phyloP scores from a whole-genome alignment of 2,797 vertebrate species.

The Kryptopterus vitreolus region DNA sequence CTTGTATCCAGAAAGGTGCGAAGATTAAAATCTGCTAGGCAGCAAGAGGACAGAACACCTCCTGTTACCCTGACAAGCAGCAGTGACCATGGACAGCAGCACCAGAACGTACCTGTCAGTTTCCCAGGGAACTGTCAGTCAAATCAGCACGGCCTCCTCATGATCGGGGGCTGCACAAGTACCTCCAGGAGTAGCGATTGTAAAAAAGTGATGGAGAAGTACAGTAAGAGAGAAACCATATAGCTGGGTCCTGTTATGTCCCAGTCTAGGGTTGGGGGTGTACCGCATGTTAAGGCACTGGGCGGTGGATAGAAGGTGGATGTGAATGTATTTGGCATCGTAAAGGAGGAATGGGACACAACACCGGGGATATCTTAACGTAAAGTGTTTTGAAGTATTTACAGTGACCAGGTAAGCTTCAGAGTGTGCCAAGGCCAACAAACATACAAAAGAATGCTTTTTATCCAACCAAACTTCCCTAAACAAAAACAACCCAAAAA shows the following conservation, averaged over 20 bases:
- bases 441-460: too few relatives aligned
- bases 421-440: too few relatives aligned
- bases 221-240: background rate
- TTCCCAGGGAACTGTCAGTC: constrained; percentile 41
- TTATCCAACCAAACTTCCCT: too few relatives aligned
- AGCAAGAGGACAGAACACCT: constrained; percentile 48
- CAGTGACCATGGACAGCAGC: constrained; percentile 30
- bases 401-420: too few relatives aligned
- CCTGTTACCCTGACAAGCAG: constrained; percentile 49
- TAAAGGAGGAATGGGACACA: too few relatives aligned
- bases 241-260: background rate
- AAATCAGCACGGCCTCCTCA: background rate
- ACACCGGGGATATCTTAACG: too few relatives aligned
- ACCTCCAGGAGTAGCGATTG: constrained; percentile 10
- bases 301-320: too few relatives aligned
- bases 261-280: too few relatives aligned
- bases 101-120: constrained; percentile 38
- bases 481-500: too few relatives aligned
- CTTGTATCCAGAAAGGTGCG: constrained; percentile 37
- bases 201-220: background rate
- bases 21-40: constrained; percentile 44
- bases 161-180: constrained; percentile 13
- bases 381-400: too few relatives aligned
- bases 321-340: too few relatives aligned
- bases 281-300: too few relatives aligned